A percentile compares a stretch with the other conserved stretches of the same genome.
These are phyloP conservation scores for Rhinolophus sinicus DNA, from an alignment of 2,113 vertebrate species.

Conservation along the genomic window DNA sequence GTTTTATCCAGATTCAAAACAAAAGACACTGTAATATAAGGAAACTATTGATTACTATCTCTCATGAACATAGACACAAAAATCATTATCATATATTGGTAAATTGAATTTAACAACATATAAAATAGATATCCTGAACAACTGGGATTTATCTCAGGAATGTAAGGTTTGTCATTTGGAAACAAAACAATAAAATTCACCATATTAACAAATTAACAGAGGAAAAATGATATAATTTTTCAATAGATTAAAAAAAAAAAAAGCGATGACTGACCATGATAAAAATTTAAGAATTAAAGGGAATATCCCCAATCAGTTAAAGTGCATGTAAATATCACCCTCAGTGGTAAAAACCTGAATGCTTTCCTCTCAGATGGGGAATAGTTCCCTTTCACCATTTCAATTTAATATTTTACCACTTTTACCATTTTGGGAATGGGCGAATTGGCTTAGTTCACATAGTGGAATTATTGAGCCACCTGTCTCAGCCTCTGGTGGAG, in stretches of 20 bases:
- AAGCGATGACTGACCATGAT: neutral
- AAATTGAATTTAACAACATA: neutral
- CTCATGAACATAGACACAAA: neutral
- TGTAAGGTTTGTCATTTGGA: neutral
- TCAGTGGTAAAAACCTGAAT: neutral
- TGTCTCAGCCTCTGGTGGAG: neutral
- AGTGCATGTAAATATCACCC: neutral
- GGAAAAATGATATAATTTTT: neutral
- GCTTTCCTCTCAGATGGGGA: neutral
- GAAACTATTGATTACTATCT: neutral
- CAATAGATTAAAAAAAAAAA: neutral
- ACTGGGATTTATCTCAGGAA: neutral
- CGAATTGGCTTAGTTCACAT: neutral
- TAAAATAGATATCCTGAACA: neutral
- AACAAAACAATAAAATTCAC: neutral
- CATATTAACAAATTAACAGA: neutral
- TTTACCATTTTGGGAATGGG: neutral
- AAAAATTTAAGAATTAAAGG: neutral
- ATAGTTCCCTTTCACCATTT: neutral
- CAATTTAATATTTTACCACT: neutral
- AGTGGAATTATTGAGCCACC: neutral
- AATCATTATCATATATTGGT: neutral
- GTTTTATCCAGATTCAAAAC: neutral
- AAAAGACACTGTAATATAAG: neutral
- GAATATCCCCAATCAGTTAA: neutral